Evolutionary conservation across 2,888 invertebrate genomes (phyloP), one percentile per base, ranked within the genome.

Genomic region (Campoplex capitator): DNA sequence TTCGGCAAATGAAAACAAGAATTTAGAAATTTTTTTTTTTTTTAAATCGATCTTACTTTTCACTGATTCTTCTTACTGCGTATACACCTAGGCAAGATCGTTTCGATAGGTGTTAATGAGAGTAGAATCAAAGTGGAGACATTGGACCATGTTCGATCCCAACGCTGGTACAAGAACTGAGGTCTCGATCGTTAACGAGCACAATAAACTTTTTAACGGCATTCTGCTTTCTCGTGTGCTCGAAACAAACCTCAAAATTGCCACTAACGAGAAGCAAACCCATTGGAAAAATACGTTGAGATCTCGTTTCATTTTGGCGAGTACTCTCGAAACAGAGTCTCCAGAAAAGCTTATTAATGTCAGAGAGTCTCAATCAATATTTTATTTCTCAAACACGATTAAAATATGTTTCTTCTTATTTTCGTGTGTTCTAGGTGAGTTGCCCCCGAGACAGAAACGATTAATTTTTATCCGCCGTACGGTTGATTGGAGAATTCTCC

Each of bases 91-190:
- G 38, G n/a, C 48, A 68, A 83, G 83, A 86, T 79, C 68, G 86
- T 79, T 65, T 62, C 75, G 86, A 83, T 89, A 85, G 79, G 88
- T 89, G 88, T 88, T 89, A 88, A 89, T 89, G 88, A 89, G 88
- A 78, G 80, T 85, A 82, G 79, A 48, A 70, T 13, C 38, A n/a
- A 28, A 71, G 65, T n/a, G 23, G 11, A 28, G 42, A 35, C 70
- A 62, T 75, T 75, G 68, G 62, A 48, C 42, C 54, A 75, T 18
- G 48, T 13, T 35, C 65, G 48, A 73, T 54, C 48, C 23, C 51
- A 81, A 23, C 23, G 23, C 45, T 51, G 54, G 13, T 13, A 45
- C 51, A 28, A 67, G 65, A 65, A 73, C 48, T 35, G 51, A 45
- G 70, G 48, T 48, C 35, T 65, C 67, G 54, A 42, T 42, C 38